These are phyloP conservation scores for Ophthalmotilapia sp. DNA, from an alignment of 2,113 vertebrate genomes.

Conservation along the genomic window DNA sequence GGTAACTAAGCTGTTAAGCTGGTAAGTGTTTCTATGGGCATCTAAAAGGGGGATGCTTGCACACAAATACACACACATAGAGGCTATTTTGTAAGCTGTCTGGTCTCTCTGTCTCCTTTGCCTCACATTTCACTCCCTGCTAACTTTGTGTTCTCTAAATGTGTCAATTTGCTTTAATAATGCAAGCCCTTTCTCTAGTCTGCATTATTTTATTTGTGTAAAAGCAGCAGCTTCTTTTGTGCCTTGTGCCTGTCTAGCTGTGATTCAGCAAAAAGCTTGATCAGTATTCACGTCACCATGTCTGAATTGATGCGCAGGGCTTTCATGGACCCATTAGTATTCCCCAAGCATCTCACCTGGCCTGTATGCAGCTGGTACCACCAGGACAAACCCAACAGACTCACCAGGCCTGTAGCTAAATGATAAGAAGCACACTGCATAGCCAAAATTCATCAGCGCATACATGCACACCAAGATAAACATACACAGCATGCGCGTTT, in stretches of 20 bases:
- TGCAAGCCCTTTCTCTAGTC: background rate
- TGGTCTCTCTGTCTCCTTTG: background rate
- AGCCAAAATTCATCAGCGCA: background rate
- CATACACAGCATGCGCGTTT: background rate
- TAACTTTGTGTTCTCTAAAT: background rate
- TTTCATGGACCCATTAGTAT: constrained; percentile 63
- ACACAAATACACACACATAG: background rate
- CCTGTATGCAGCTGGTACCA: constrained; percentile 51
- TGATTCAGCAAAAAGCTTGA: constrained; percentile 60
- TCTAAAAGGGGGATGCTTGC: background rate
- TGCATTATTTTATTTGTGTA: background rate
- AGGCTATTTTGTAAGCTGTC: background rate
- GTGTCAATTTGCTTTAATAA: background rate
- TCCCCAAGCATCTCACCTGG: constrained; percentile 35
- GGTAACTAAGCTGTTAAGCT: constrained; percentile 26
- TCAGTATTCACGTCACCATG: constrained; percentile 52
- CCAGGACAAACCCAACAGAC: constrained; percentile 10
- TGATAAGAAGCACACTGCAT: background rate
- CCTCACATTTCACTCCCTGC: background rate
- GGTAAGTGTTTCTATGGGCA: constrained; percentile 3
- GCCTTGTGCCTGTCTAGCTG: constrained; percentile 8
- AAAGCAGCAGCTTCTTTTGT: background rate
- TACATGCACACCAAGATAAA: background rate
- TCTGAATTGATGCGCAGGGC: constrained; percentile 12
- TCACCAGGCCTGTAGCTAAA: background rate